phyloP scores from a whole-genome alignment of 1,140 invertebrate species.

The Aethina tumida region DNA sequence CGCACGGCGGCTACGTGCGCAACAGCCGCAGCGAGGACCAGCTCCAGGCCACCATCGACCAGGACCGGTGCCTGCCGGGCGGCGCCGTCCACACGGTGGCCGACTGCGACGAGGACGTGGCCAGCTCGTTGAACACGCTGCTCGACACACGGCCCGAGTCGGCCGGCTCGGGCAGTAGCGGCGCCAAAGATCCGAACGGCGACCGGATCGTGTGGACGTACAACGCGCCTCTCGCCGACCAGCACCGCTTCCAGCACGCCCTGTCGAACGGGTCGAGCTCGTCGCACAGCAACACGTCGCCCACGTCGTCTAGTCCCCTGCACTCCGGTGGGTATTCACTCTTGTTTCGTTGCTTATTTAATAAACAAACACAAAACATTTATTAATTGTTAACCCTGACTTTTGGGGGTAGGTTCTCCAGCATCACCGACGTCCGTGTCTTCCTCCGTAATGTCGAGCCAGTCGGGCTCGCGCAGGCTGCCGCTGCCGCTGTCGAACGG shows the following conservation, averaged over 20 bases:
- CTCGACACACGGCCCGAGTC: constrained; percentile 67
- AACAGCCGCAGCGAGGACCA: constrained; percentile 52
- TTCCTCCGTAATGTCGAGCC: constrained; percentile 73
- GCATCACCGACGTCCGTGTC: constrained; percentile 76
- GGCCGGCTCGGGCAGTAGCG: constrained; percentile 16
- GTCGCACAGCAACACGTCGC: constrained; percentile 48
- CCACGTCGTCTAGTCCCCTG: constrained; percentile 53
- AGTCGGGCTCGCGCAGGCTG: constrained; percentile 31
- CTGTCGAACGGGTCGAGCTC: constrained; percentile 47
- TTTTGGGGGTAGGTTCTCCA: too few species aligned
- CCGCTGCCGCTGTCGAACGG: constrained; percentile 27
- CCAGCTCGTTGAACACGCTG: constrained; percentile 82
- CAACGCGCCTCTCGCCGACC: constrained; percentile 59
- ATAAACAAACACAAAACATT: constrained; percentile 1
- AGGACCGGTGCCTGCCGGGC: too few species aligned
- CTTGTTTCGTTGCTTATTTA: constrained; percentile 2
- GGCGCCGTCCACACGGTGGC: constrained; percentile 63
- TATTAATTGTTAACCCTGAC: background rate
- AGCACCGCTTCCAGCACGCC: constrained; percentile 39
- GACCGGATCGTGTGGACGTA: constrained; percentile 84
- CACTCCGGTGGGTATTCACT: too few species aligned
- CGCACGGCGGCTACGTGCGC: constrained; percentile 13
- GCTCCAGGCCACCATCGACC: constrained; percentile 64
- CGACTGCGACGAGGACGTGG: constrained; percentile 86
- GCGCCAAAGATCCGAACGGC: constrained; percentile 20